Percentiles rank a stretch among this genome's conserved stretches.
phyloP scores from a whole-genome alignment of 2,113 vertebrate genomes.

The Columba livia region DNA sequence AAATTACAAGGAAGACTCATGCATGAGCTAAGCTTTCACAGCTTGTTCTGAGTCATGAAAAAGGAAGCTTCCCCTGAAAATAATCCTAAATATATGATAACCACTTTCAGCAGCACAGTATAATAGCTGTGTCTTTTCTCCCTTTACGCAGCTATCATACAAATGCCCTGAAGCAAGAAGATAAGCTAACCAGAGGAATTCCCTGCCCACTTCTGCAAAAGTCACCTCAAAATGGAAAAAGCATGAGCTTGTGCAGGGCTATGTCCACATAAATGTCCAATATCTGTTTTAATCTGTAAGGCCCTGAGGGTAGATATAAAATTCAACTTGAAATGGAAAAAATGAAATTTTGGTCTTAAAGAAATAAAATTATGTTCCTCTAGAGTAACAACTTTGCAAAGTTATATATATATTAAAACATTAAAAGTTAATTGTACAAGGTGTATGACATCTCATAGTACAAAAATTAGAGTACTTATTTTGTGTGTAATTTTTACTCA shows the following conservation, averaged over 20 bases:
- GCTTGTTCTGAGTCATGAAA: background rate
- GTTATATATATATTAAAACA: background rate
- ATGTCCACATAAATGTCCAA: background rate
- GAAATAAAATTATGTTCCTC: background rate
- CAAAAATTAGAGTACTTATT: background rate
- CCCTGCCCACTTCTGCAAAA: background rate
- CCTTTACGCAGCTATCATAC: accelerated
- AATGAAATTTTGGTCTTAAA: background rate
- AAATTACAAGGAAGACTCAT: background rate
- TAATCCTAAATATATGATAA: background rate
- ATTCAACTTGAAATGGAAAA: background rate
- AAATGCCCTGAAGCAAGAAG: background rate
- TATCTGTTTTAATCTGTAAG: background rate
- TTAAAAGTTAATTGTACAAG: background rate
- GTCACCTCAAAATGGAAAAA: background rate
- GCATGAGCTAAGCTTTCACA: background rate
- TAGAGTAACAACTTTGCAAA: background rate
- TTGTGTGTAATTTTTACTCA: background rate
- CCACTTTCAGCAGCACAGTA: background rate
- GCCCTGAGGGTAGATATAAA: background rate
- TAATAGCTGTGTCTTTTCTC: background rate
- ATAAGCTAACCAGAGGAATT: background rate
- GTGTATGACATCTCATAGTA: background rate
- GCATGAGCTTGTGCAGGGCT: no score
- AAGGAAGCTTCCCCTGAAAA: background rate